Base-by-base conservation (phyloP, 2,888 invertebrate genomes). In the Eudemis profundana region DNA sequence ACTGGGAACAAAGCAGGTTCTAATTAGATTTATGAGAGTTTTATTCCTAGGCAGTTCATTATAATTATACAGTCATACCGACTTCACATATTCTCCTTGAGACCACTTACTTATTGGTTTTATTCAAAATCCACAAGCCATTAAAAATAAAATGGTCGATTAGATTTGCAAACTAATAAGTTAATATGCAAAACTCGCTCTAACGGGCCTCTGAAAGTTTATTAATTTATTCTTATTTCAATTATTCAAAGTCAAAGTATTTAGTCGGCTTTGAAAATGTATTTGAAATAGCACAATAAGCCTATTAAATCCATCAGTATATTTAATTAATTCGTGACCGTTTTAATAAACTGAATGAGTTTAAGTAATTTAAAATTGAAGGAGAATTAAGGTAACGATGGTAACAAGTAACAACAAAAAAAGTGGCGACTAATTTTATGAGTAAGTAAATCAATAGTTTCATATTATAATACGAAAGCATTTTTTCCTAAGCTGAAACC, bases 81-180 rank as follows among this genome's bases (percentile, higher is more conserved):
- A 36, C 33, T n/a, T 19, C 33, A 17, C 33, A 49, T 29, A 38
- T 40, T 40, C 53, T 14, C 23, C 21, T n/a, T 1, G 21, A 53
- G n/a, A n/a, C n/a, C n/a, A 10, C 33, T 12, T 10, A 40, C 23
- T 27, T 10, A 27, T 27, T 56, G 42, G 15, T 17, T 7, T 42
- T 17, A 42, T 42, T 42, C 12, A 15, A 54, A 53, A 53, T 38
- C 10, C 23, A 50, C 12, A 7, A 29, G 17, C 29, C 42, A 56
- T 44, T 44, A 44, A 56, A 42, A 21, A 44, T 56, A 8, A n/a
- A 44, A 54, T 17, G 56, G 56, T 56, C 44, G 42, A 56, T 29
- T 56, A 19, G 27, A 29, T 44, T n/a, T 19, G 4, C 12, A 40
- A 12, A 21, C 7, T 27, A 56, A 29, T 42, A 53, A 53, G 33